Conservation (phyloP, 2,113 vertebrate species). For the Patagioenas fasciata region DNA sequence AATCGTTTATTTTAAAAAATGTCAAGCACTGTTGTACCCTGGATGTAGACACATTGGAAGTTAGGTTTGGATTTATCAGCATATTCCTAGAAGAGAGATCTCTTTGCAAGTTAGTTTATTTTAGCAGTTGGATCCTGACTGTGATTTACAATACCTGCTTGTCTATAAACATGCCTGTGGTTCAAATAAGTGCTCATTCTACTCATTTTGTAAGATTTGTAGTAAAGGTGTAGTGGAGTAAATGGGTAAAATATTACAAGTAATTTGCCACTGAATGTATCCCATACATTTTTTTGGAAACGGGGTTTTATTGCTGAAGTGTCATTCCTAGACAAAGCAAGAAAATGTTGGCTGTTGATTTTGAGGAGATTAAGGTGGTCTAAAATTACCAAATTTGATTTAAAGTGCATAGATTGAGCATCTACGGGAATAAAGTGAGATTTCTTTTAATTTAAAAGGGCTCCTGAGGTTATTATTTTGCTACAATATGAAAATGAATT, state of each 20-base stretch:
- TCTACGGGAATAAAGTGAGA: slow-evolving; percentile 41
- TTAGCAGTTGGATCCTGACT: slow-evolving; percentile 12
- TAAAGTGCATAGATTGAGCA: slow-evolving; percentile 39
- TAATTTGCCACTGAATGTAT: slow-evolving; percentile 35
- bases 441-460: slow-evolving; percentile 61
- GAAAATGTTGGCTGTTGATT: slow-evolving; percentile 47
- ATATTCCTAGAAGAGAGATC: slow-evolving; percentile 11
- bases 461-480: slow-evolving; percentile 77
- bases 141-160: slow-evolving; percentile 42
- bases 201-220: slow-evolving; percentile 59
- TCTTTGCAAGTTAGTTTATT: slow-evolving; percentile 52
- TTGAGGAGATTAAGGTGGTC: slow-evolving; percentile 49
- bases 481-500: slow-evolving; percentile 77
- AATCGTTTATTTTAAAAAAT: background rate
- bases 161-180: slow-evolving; percentile 30
- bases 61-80: slow-evolving; percentile 46
- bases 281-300: slow-evolving; percentile 43
- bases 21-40: background rate
- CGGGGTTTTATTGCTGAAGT: slow-evolving; percentile 25
- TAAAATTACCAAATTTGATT: slow-evolving; percentile 63
- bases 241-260: slow-evolving; percentile 58
- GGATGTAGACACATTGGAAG: background rate
- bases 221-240: slow-evolving; percentile 37
- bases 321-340: slow-evolving; percentile 16
- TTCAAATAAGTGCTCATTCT: slow-evolving; percentile 61